Percentiles rank a stretch among this genome's conserved stretches.
Conservation (phyloP, 1,140 invertebrate species). For the Patella vulgata region DNA sequence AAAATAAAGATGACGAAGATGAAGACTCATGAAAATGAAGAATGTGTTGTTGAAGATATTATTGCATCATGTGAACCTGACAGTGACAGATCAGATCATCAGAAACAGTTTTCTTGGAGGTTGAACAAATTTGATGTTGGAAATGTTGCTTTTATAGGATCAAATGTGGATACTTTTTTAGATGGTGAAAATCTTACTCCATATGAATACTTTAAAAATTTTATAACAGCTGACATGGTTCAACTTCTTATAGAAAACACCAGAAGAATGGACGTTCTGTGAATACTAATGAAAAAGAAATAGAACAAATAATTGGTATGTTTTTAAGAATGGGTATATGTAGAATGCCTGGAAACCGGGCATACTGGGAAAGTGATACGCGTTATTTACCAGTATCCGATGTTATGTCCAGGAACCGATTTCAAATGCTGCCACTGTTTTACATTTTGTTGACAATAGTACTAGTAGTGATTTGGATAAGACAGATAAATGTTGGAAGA, state of each 20-base stretch:
- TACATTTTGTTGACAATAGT: no score
- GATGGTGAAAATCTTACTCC: slow-evolving; percentile 6
- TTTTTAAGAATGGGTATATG: slow-evolving; percentile 25
- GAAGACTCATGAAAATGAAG: no score
- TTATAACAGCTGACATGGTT: slow-evolving; percentile 20
- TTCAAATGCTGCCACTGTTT: slow-evolving; percentile 13
- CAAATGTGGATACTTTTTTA: no score
- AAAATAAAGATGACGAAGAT: no score
- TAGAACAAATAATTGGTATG: slow-evolving; percentile 24
- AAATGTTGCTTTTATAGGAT: no score
- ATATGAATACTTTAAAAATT: slow-evolving; percentile 18
- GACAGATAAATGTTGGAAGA: no score
- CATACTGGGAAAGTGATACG: slow-evolving; percentile 31
- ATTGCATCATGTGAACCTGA: no score
- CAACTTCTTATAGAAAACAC: slow-evolving; percentile 6
- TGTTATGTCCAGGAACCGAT: slow-evolving; percentile 19
- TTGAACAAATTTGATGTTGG: no score
- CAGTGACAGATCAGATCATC: no score
- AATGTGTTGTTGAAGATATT: no score
- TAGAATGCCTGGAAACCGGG: slow-evolving; percentile 4
- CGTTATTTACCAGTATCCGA: slow-evolving; percentile 22
- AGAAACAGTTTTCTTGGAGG: no score
- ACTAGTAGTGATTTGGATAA: no score
- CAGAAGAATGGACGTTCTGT: slow-evolving; percentile 11
- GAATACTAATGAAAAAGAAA: slow-evolving; percentile 24